Base-by-base conservation (phyloP, 1,140 invertebrate species). In the Drosophila gunungcola region DNA sequence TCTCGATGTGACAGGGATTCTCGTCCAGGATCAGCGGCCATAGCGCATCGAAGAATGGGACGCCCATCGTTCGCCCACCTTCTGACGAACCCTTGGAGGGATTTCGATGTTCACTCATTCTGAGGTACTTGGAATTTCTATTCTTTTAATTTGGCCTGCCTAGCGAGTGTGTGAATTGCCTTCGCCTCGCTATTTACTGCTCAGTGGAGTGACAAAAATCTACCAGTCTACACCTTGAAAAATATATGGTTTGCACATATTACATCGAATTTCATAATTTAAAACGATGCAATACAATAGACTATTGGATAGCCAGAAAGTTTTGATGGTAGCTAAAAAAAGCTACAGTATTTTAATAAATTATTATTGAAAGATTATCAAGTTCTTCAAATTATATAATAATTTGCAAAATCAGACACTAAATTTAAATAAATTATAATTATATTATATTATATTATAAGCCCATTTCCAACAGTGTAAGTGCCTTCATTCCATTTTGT, bases 21-120 rank as follows among this genome's bases (percentile, higher is more conserved):
- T 90, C 73, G 3, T 88, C 68, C 7, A 91, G 49, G 41, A 91
- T 79, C 13, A 79, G 49, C 0, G 90, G 90, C 90, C 90, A 91
- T 4, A 91, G 61, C 2, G 63, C 60, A 4, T 91, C 82, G n/a
- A 88, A 85, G 36, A 91, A 91, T 2, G 74, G 57, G 5, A 42
- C 63, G 10, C 55, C 65, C 56, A 91, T 13, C 0, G 52, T 61
- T n/a, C 7, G 9, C 21, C 21, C n/a, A 2, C n/a, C 10, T 4
- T 21, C 38, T 38, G 75, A 70, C 38, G 21, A 5, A 2, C n/a
- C n/a, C 53, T 5, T 58, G 9, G 21, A 38, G 9, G 16, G 9
- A 16, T 27, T 29, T 16, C 36, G 11, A 6, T 43, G 57, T 11
- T 53, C 21, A 27, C 10, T 16, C 82, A 81, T 81, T 39, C 25